Evolutionary conservation across 2,888 invertebrate species (phyloP).

Genomic region (Drosophila demipolita): DNA sequence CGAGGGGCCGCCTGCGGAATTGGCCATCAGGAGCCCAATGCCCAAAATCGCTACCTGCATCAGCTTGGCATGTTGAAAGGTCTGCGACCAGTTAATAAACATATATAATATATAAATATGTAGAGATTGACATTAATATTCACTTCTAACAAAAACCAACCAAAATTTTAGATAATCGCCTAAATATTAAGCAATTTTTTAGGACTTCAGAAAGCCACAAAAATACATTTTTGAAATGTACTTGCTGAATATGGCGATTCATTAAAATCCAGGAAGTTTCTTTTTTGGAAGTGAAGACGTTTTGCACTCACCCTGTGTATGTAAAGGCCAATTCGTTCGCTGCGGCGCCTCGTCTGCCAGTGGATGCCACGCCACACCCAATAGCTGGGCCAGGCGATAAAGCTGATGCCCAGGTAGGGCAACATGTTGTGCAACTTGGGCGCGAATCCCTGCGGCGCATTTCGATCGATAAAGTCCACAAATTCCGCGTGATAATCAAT

Average conservation of each 20-base stretch:
- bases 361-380: conserved; percentile 70
- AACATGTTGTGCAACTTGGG: conserved; percentile 54
- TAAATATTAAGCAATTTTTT: not conserved
- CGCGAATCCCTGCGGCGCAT: conserved; percentile 65
- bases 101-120: not conserved
- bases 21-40: conserved; percentile 57
- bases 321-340: conserved; percentile 53
- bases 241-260: no score
- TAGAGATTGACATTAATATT: not conserved
- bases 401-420: conserved; percentile 63
- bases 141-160: no score
- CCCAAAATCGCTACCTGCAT: conserved; percentile 70
- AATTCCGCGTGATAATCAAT: conserved; percentile 60
- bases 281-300: not conserved
- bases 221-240: no score
- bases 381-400: conserved; percentile 72
- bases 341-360: conserved; percentile 60
- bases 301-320: conserved; percentile 61
- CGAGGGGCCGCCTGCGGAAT: not conserved
- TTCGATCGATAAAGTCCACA: conserved; percentile 58
- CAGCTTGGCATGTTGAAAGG: conserved; percentile 74
- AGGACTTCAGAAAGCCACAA: no score
- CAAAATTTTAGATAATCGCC: not conserved
- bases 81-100: conserved; percentile 45
- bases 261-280: not conserved